Evolutionary conservation across 2,797 vertebrate genomes (phyloP).

Genomic region (Sebastes itinus): DNA sequence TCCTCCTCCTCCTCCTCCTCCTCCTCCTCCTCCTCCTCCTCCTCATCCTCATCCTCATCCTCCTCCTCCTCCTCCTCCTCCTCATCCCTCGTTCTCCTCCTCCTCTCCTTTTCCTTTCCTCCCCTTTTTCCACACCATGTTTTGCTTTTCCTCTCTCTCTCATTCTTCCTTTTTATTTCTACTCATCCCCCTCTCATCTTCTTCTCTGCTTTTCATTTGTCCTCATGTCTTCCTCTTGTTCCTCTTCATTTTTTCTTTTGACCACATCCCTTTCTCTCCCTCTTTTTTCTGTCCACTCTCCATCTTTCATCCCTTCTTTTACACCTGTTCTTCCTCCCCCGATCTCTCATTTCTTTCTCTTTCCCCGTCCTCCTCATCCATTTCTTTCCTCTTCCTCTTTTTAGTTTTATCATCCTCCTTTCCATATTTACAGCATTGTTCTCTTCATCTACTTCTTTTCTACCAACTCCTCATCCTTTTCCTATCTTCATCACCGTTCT

Average conservation of each 20-base stretch:
- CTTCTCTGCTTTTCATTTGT: fast-evolving
- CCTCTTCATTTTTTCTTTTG: not conserved
- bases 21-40: not conserved
- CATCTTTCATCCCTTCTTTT: not conserved
- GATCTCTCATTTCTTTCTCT: not conserved
- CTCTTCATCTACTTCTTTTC: too few relatives aligned
- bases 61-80: too few relatives aligned
- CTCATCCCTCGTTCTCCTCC: too few relatives aligned
- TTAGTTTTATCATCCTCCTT: too few relatives aligned
- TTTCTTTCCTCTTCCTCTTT: too few relatives aligned
- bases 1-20: not conserved
- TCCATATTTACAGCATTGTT: fast-evolving
- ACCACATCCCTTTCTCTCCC: too few relatives aligned
- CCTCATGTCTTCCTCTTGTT: too few relatives aligned
- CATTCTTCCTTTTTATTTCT: not conserved
- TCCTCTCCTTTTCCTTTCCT: too few relatives aligned
- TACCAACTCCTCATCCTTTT: too few relatives aligned
- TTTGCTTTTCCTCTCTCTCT: too few relatives aligned
- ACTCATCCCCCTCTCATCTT: not conserved
- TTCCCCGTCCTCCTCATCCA: not conserved
- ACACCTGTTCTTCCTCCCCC: not conserved
- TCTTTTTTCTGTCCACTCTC: not conserved
- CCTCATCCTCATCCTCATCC: not conserved
- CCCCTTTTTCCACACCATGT: too few relatives aligned
- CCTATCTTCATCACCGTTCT: too few relatives aligned